Evolutionary conservation across 2,113 vertebrate genomes (phyloP).

Genomic region (Hyla sarda): DNA sequence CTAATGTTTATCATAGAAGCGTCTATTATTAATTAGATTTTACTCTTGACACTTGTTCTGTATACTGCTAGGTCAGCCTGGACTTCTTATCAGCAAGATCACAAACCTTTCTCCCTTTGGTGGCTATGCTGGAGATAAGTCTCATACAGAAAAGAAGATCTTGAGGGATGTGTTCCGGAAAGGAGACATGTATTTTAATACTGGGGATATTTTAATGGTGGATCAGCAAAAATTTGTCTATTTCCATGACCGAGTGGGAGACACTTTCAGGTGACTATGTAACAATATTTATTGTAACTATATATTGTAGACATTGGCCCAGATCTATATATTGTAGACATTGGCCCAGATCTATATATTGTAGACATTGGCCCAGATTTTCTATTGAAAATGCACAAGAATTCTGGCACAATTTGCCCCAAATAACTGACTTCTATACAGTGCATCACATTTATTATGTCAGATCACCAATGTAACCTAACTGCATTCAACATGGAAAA

Average conservation of each 20-base stretch:
- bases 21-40: not conserved
- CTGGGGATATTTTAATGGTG: slow-evolving; percentile 82
- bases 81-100: slow-evolving; percentile 84
- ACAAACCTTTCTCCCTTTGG: slow-evolving; percentile 78
- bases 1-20: not conserved
- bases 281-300: not conserved
- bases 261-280: slow-evolving; percentile 83
- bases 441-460: too few species aligned
- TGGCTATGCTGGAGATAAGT: slow-evolving; percentile 78
- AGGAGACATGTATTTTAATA: slow-evolving; percentile 89
- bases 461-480: too few species aligned
- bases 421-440: too few species aligned
- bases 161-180: slow-evolving; percentile 81
- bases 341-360: not conserved
- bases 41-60: not conserved
- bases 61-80: slow-evolving; percentile 76
- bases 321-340: not conserved
- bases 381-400: too few species aligned
- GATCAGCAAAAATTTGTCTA: slow-evolving; percentile 85
- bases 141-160: slow-evolving; percentile 83
- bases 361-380: too few species aligned
- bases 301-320: not conserved
- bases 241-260: slow-evolving; percentile 88
- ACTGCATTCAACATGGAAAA: too few species aligned
- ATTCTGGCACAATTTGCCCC: too few species aligned